These are phyloP conservation scores for Trilocha varians DNA, from an alignment of 2,888 invertebrate species.

Conservation along the genomic window DNA sequence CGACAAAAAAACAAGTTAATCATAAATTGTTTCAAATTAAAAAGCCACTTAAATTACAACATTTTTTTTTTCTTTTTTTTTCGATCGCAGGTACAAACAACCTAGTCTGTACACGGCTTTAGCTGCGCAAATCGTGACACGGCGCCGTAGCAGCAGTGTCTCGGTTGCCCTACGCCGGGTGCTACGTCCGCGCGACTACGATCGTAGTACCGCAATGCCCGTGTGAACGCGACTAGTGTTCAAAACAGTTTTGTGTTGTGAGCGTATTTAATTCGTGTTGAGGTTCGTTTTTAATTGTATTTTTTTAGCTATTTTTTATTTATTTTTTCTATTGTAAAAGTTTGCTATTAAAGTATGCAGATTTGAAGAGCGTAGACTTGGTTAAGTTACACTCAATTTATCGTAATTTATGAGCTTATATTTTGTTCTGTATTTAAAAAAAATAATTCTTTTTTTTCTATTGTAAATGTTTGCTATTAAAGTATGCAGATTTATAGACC, in stretches of 20 bases:
- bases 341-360: too few relatives aligned
- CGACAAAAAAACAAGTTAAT: too few relatives aligned
- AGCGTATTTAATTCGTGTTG: conserved; percentile 7
- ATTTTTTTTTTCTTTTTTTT: too few relatives aligned
- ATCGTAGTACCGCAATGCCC: conserved; percentile 18
- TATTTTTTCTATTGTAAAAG: neutral
- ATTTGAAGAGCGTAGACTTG: too few relatives aligned
- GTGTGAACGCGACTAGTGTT: conserved; percentile 13
- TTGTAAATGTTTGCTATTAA: neutral
- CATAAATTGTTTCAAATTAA: too few relatives aligned
- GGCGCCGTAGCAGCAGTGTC: conserved; percentile 36
- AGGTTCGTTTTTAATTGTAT: conserved; percentile 1
- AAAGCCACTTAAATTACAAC: too few relatives aligned
- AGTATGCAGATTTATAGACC: too few relatives aligned
- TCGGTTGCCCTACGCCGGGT: conserved; percentile 36
- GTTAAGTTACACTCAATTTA: too few relatives aligned
- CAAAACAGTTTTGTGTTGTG: conserved; percentile 21
- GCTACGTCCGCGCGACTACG: conserved; percentile 35
- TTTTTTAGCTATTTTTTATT: neutral
- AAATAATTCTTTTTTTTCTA: neutral
- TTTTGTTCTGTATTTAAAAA: too few relatives aligned
- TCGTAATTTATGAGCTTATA: too few relatives aligned
- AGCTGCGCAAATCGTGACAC: conserved; percentile 33
- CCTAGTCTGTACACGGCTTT: conserved; percentile 24
- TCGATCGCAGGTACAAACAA: conserved; percentile 9